Conservation (phyloP, 2,797 vertebrate species). For the Oreonectes daqikongensis region DNA sequence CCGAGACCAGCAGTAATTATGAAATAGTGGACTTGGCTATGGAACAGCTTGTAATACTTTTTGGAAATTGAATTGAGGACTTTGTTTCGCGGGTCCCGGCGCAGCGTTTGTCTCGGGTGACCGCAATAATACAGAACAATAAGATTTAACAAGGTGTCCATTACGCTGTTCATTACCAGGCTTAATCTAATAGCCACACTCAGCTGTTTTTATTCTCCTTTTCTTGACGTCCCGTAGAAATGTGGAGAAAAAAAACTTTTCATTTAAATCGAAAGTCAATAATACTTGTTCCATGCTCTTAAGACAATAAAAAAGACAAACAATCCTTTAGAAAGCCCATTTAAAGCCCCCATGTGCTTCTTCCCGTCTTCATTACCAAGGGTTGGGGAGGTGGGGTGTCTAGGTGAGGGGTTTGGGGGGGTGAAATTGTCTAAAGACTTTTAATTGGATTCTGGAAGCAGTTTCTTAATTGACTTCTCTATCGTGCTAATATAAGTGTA, state of each 20-base stretch:
- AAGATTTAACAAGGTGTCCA: slow-evolving; percentile 67
- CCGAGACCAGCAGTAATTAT: slow-evolving; percentile 69
- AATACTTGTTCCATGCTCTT: slow-evolving; percentile 63
- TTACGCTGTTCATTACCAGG: slow-evolving; percentile 62
- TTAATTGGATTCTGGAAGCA: slow-evolving; percentile 84
- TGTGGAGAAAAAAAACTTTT: slow-evolving; percentile 50
- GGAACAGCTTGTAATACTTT: slow-evolving; percentile 64
- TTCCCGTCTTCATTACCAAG: slow-evolving; percentile 78
- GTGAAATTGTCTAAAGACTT: slow-evolving; percentile 83
- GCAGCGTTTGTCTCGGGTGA: slow-evolving; percentile 65
- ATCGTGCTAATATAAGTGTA: slow-evolving; percentile 77
- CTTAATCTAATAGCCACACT: slow-evolving; percentile 65
- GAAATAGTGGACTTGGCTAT: slow-evolving; percentile 39
- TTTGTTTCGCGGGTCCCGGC: slow-evolving; percentile 57
- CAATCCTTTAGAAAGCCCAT: slow-evolving; percentile 73
- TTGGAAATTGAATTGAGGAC: slow-evolving; percentile 69
- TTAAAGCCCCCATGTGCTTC: slow-evolving; percentile 77
- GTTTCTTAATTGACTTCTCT: slow-evolving; percentile 80
- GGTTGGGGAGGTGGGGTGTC: slow-evolving; percentile 54
- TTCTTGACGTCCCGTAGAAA: slow-evolving; percentile 55
- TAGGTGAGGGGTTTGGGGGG: slow-evolving; percentile 56
- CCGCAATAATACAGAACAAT: slow-evolving; percentile 65
- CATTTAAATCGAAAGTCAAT: slow-evolving; percentile 68
- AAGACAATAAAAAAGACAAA: slow-evolving; percentile 63
- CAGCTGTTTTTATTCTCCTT: slow-evolving; percentile 9